Evolutionary conservation across 1,140 invertebrate species (phyloP), one percentile per base, ranked within the genome.

Genomic region (Orius laevigatus): DNA sequence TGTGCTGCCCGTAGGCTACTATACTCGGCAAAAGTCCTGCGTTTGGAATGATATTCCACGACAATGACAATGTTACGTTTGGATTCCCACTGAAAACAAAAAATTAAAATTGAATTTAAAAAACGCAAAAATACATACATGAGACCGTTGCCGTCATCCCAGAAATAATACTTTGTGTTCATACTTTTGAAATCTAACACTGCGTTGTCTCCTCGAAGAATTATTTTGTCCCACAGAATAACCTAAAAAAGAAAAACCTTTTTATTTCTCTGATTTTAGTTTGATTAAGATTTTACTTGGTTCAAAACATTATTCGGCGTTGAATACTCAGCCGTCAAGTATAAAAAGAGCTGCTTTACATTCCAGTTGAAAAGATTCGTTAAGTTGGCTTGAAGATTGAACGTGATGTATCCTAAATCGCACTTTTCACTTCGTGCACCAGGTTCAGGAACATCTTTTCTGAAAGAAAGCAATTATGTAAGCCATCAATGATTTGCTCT

Each of bases 11-110:
- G 57, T 74, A 67, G 11, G 84, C 83, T 64, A 76, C 74, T 32
- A 94, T 75, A 57, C 81, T 88, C 18, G 90, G 91, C 49, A 98
- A 68, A 47, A 88, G 70, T 35, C 95, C 95, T 57, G 94, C 92
- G 73, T 98, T 98, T 35, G 95, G 95, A 56, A 98, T 93, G 33
- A 98, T 88, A 66, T 98, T 98, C 89, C 92, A 98, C 0, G 88
- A 89, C 11, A 97, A 64, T n/a, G 78, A 84, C 43, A 98, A 67
- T 2, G 90, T 92, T 1, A 97, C 79, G 68, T 97, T 97, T 58
- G 83, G 78, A 64, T 96, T 92, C 41, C 79, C 86, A 59, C 86
- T 92, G 69, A 39, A 75, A 79, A 63, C 59, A 56, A 69, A 58
- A 51, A n/a, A 35, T 35, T 35, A 12, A 33, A 32, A 46, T n/a